These are phyloP conservation scores for Eubucco bourcierii DNA, from an alignment of 2,113 vertebrate genomes.

Conservation along the genomic window DNA sequence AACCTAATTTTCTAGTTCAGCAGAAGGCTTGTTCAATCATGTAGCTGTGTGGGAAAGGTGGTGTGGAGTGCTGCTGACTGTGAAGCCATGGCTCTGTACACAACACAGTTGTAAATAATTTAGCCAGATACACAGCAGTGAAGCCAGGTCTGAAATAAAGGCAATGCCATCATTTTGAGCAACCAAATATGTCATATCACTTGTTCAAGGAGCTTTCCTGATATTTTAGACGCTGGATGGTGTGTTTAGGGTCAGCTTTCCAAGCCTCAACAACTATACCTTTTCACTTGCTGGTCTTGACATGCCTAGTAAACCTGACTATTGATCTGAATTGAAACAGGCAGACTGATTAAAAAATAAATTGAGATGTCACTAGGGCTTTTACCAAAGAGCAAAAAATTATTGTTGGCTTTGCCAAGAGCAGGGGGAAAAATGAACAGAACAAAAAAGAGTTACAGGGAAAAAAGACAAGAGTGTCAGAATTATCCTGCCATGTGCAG, in stretches of 20 bases:
- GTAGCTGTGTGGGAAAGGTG: not conserved
- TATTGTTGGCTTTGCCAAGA: constrained; percentile 5
- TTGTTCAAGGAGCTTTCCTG: not conserved
- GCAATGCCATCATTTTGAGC: not conserved
- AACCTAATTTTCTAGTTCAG: constrained; percentile 24
- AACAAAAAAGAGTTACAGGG: not conserved
- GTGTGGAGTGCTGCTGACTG: not conserved
- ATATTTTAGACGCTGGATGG: not conserved
- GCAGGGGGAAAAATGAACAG: constrained; percentile 6
- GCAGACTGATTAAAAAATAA: constrained; percentile 20
- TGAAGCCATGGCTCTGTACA: not conserved
- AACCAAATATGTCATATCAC: not conserved
- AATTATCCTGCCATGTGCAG: not conserved
- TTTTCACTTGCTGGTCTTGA: not conserved
- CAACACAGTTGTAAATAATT: not conserved
- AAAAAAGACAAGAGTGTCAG: not conserved
- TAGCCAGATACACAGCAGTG: not conserved
- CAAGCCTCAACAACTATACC: not conserved
- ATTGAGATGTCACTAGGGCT: not conserved
- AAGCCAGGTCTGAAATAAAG: not conserved
- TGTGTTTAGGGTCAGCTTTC: not conserved
- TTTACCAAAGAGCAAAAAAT: constrained; percentile 47
- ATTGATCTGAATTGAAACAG: constrained; percentile 22
- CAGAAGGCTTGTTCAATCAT: not conserved
- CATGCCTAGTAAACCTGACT: not conserved